Evolutionary conservation across 2,888 invertebrate genomes (phyloP).

Genomic region (Omphaloscelis lunosa): DNA sequence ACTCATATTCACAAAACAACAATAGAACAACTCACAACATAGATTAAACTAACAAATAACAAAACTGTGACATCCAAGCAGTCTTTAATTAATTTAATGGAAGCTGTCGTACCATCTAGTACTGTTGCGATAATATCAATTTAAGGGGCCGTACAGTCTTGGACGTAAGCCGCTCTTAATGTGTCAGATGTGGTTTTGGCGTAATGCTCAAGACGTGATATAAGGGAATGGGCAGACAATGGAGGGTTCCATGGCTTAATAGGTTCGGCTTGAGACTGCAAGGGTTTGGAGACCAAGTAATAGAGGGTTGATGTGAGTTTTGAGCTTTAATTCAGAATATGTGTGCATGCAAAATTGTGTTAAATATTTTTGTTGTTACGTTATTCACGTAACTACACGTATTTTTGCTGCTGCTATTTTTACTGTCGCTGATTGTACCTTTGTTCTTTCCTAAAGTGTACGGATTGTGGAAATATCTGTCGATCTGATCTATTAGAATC

Average conservation of each 20-base stretch:
- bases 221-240: slow-evolving; percentile 66
- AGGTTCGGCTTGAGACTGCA: slow-evolving; percentile 52
- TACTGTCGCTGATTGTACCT: not conserved
- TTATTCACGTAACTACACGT: not conserved
- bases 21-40: slow-evolving; percentile 2
- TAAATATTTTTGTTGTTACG: not conserved
- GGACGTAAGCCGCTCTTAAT: slow-evolving; percentile 66
- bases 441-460: not conserved
- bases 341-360: slow-evolving; percentile 10
- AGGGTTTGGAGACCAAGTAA: slow-evolving; percentile 29
- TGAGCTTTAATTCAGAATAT: not conserved
- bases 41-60: slow-evolving; percentile 44
- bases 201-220: slow-evolving; percentile 67
- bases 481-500: not conserved
- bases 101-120: slow-evolving; percentile 56
- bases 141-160: slow-evolving; percentile 64
- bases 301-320: slow-evolving; percentile 40
- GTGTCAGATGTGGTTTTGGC: slow-evolving; percentile 64
- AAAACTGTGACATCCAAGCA: slow-evolving; percentile 19
- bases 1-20: not conserved
- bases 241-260: slow-evolving; percentile 57
- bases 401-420: not conserved
- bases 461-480: not conserved
- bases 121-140: slow-evolving; percentile 73
- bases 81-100: slow-evolving; percentile 77